Evolutionary conservation across 2,797 vertebrate species (phyloP), one percentile per base, ranked within the genome.

Genomic region (Clamator glandarius): DNA sequence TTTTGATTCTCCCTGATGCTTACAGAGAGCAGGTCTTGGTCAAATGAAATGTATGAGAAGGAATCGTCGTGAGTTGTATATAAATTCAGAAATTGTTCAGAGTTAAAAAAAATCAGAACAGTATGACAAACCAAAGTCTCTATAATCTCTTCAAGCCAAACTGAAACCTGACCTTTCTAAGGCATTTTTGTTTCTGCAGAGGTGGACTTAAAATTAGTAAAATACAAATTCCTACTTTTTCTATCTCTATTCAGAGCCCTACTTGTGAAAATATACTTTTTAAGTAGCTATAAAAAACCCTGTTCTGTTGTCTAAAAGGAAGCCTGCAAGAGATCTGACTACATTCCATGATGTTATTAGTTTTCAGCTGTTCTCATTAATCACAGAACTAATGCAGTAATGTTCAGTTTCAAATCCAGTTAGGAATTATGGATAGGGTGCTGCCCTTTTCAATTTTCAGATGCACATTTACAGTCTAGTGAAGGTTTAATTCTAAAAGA

Each of bases 361-460:
- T 31, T 29, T 88, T 86, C 78, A 81, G 54, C 46, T 78, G n/a
- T 19, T 74, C 58, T 72, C 69, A 54, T 58, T 75, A 75, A 89
- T 88, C 73, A 89, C 51, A 68, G 54, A 80, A 92, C 85, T 67
- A 29, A 91, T 20, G 61, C 23, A 6, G 31, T 11, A 89, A 35
- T 13, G 59, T 70, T 81, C 1, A 0, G 41, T 58, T 93, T 78
- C 74, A 86, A 84, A 92, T 28, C 6, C 42, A 77, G 29, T 44
- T 36, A 69, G 50, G 80, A 93, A 81, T 84, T 75, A 86, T 4
- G 13, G 26, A 84, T 23, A 87, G 28, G 20, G 58, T 44, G 5
- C 54, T 93, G 69, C 62, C 85, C 39, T 93, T 78, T 72, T 35
- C 50, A 33, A 51, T 75, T 89, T 92, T 73, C 63, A 93, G 90